phyloP scores from a whole-genome alignment of 2,797 vertebrate species.

The Lophius americanus region DNA sequence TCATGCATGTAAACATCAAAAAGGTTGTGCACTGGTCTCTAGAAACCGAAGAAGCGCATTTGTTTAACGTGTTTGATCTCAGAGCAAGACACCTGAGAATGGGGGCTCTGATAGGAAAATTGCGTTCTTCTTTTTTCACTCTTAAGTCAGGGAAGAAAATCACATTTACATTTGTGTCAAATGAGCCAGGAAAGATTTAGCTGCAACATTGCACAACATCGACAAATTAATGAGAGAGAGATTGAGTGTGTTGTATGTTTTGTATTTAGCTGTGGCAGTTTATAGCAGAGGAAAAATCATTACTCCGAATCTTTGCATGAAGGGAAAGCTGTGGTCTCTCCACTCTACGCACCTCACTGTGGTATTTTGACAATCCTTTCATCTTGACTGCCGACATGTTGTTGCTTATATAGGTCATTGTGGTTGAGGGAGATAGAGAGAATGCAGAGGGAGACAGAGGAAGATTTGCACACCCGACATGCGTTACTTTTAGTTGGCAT shows the following conservation, averaged over 20 bases:
- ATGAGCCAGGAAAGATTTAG: slow-evolving; percentile 34
- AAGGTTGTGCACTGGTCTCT: slow-evolving; percentile 35
- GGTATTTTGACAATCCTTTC: slow-evolving; percentile 74
- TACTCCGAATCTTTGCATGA: slow-evolving; percentile 59
- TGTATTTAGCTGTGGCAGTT: slow-evolving; percentile 59
- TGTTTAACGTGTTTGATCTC: slow-evolving; percentile 60
- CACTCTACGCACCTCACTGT: slow-evolving; percentile 57
- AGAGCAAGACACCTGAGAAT: slow-evolving; percentile 38
- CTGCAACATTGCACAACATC: slow-evolving; percentile 17
- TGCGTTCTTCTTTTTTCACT: slow-evolving; percentile 31
- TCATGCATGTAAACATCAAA: slow-evolving; percentile 49
- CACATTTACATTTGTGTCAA: slow-evolving; percentile 53
- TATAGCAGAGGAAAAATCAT: slow-evolving; percentile 61
- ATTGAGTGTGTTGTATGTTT: slow-evolving; percentile 30
- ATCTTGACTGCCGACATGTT: slow-evolving; percentile 63
- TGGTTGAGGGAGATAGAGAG: slow-evolving; percentile 58
- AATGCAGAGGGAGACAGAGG: slow-evolving; percentile 23
- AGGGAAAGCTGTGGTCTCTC: slow-evolving; percentile 65
- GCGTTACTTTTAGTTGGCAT: slow-evolving; percentile 62
- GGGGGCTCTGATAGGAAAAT: slow-evolving; percentile 39
- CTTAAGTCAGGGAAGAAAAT: slow-evolving; percentile 38
- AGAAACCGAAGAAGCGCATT: slow-evolving; percentile 42
- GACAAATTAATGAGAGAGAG: slow-evolving; percentile 50
- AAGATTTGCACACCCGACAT: slow-evolving; percentile 53
- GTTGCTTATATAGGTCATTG: slow-evolving; percentile 75